Conservation (phyloP, 2,113 vertebrate species). For the Anoura caudifer region DNA sequence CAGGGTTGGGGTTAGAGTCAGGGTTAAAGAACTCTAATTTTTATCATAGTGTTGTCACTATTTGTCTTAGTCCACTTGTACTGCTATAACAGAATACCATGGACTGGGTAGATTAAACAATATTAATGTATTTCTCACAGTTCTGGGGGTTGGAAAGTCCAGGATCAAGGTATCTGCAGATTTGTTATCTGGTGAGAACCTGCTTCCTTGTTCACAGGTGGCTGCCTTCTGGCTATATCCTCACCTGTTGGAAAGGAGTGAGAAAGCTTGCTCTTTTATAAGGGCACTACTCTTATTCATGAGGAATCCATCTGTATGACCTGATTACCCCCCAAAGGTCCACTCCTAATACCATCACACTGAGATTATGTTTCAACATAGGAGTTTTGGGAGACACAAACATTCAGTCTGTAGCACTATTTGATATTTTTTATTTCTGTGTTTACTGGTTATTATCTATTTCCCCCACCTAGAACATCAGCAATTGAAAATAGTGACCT, state of each 20-base stretch:
- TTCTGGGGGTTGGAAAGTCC: not conserved
- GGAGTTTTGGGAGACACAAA: not conserved
- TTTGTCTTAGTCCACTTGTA: not conserved
- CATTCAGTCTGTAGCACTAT: not conserved
- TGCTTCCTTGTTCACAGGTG: not conserved
- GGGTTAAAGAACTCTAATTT: not conserved
- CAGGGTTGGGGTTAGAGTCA: not conserved
- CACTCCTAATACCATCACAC: not conserved
- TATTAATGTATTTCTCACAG: not conserved
- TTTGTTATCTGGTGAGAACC: not conserved
- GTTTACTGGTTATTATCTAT: not conserved
- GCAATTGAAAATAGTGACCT: not conserved
- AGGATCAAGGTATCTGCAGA: not conserved
- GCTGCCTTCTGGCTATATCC: not conserved
- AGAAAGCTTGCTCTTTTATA: not conserved
- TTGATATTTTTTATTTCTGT: not conserved
- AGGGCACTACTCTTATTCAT: not conserved
- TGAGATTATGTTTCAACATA: not conserved
- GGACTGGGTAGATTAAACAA: not conserved
- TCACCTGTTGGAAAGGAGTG: not conserved
- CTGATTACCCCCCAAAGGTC: not conserved
- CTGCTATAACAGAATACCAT: not conserved
- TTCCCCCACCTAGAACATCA: not conserved
- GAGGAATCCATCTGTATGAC: not conserved
- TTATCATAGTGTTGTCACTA: not conserved